A percentile compares a stretch with the other conserved stretches of the same genome.
phyloP scores from a whole-genome alignment of 2,888 invertebrate species.

The Gibbula magus region DNA sequence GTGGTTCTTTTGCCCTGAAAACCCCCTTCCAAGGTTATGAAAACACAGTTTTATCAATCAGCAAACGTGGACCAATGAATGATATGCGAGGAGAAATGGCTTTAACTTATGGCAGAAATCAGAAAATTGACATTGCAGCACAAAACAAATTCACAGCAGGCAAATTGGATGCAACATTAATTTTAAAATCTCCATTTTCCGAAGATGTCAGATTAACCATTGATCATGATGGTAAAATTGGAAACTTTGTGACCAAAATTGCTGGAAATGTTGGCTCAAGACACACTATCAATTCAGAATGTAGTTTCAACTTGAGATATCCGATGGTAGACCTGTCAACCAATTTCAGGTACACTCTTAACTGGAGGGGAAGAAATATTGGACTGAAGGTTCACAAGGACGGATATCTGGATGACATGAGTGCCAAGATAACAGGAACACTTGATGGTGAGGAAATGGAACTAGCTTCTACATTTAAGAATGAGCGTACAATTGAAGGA shows the following conservation, averaged over 20 bases:
- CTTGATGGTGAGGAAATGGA: background rate
- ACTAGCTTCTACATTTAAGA: background rate
- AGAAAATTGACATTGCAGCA: background rate
- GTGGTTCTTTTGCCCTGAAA: conserved; percentile 24
- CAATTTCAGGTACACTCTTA: background rate
- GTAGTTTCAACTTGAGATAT: background rate
- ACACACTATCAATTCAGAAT: conserved; percentile 1
- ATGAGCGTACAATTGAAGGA: conserved; percentile 14
- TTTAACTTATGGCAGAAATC: background rate
- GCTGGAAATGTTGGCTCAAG: conserved; percentile 15
- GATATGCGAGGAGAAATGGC: background rate
- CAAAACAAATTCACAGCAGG: background rate
- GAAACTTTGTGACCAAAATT: conserved; percentile 36
- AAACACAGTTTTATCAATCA: conserved; percentile 23
- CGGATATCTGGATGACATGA: conserved; percentile 1
- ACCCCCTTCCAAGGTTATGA: conserved; percentile 31
- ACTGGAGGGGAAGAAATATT: background rate
- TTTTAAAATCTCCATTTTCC: conserved; percentile 40
- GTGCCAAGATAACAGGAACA: conserved; percentile 1
- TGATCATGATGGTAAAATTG: conserved; percentile 40
- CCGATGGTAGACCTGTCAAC: background rate
- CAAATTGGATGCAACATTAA: conserved; percentile 11
- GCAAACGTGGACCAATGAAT: conserved; percentile 3
- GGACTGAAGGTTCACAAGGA: conserved; percentile 22
- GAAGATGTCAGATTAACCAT: conserved; percentile 36